Percentiles rank a stretch among this genome's conserved stretches.
Conservation (phyloP, 2,888 invertebrate genomes). For the Leptinotarsa juncta region DNA sequence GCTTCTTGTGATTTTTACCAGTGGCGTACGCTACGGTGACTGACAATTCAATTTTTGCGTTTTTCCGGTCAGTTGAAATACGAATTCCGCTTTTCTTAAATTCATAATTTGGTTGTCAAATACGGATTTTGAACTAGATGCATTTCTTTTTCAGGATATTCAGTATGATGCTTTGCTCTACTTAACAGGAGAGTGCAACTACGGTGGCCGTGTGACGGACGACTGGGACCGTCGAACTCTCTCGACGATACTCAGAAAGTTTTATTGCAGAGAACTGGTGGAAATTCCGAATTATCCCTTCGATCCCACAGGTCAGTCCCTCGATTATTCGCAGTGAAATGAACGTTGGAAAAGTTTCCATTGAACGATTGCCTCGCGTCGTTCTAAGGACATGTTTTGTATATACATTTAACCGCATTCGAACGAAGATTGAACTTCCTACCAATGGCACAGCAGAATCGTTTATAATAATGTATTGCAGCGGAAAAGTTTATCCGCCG, state of each 20-base stretch:
- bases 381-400: not conserved
- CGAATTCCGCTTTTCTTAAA: too few species aligned
- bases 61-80: too few species aligned
- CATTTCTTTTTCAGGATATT: slow-evolving; percentile 69
- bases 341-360: not conserved
- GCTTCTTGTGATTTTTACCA: too few species aligned
- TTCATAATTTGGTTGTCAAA: too few species aligned
- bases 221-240: slow-evolving; percentile 93
- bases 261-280: slow-evolving; percentile 79
- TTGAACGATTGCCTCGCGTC: not conserved
- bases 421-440: not conserved
- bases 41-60: too few species aligned
- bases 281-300: slow-evolving; percentile 74
- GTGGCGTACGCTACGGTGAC: too few species aligned
- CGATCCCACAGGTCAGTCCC: slow-evolving; percentile 71
- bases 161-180: slow-evolving; percentile 90
- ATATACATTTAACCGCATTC: slow-evolving; percentile 2
- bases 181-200: slow-evolving; percentile 95
- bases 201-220: slow-evolving; percentile 95
- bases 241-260: slow-evolving; percentile 83
- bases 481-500: not conserved
- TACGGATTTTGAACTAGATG: not conserved
- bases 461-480: not conserved
- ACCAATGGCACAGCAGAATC: not conserved
- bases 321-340: not conserved